phyloP scores from a whole-genome alignment of 2,113 vertebrate genomes.

The Nematolebias whitei region DNA sequence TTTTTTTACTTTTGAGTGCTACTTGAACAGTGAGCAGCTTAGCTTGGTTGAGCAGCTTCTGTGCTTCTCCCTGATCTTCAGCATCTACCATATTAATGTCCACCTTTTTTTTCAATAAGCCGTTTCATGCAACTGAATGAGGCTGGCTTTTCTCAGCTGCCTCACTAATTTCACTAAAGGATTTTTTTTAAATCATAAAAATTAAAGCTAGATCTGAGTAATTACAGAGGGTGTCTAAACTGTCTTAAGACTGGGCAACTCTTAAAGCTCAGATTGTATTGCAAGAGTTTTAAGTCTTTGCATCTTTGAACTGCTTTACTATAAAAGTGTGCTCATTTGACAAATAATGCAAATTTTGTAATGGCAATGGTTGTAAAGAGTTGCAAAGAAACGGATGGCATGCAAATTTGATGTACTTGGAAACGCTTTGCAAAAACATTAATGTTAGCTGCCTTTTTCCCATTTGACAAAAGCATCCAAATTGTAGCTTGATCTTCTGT shows the following conservation, averaged over 20 bases:
- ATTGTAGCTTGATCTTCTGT: slow-evolving; percentile 44
- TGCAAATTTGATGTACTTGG: slow-evolving; percentile 61
- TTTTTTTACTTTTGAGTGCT: slow-evolving; percentile 54
- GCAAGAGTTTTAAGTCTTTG: slow-evolving; percentile 33
- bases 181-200: slow-evolving; percentile 9
- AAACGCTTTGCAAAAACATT: slow-evolving; percentile 67
- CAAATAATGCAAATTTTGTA: slow-evolving; percentile 41
- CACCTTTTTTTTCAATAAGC: slow-evolving; percentile 45
- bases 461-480: slow-evolving; percentile 41
- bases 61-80: slow-evolving; percentile 30
- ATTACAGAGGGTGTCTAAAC: slow-evolving; percentile 35
- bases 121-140: slow-evolving; percentile 42
- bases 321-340: slow-evolving; percentile 36
- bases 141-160: slow-evolving; percentile 37
- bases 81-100: slow-evolving; percentile 42
- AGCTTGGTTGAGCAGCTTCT: slow-evolving; percentile 44
- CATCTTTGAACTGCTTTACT: slow-evolving; percentile 32
- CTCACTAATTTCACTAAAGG: slow-evolving; percentile 16
- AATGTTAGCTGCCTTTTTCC: slow-evolving; percentile 54
- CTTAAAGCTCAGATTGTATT: slow-evolving; percentile 48
- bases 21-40: slow-evolving; percentile 33
- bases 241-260: slow-evolving; percentile 28
- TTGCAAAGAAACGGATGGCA: slow-evolving; percentile 69
- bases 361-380: slow-evolving; percentile 61
- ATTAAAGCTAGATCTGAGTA: slow-evolving; percentile 18